Evolutionary conservation across 2,888 invertebrate genomes (phyloP).

Genomic region (Acrobasis consociella): DNA sequence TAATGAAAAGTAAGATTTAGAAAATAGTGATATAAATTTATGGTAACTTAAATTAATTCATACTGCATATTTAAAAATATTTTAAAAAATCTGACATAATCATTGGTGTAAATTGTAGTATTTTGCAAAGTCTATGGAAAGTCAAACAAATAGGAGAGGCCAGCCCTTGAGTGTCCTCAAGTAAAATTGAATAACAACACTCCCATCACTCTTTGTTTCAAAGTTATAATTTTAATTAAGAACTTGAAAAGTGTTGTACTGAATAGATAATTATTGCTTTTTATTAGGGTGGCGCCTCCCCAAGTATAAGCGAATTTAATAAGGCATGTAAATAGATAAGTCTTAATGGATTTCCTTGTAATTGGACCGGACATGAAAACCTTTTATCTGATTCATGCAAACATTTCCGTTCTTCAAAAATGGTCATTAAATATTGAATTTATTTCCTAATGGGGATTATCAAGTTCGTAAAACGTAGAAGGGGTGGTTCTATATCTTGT

Average conservation of each 20-base stretch:
- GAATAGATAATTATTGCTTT: slow-evolving; percentile 51
- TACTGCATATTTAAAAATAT: no score
- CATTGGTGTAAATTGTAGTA: not conserved
- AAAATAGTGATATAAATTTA: no score
- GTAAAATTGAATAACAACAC: slow-evolving; percentile 72
- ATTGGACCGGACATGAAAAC: slow-evolving; percentile 36
- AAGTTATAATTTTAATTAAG: slow-evolving; percentile 72
- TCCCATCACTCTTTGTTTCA: slow-evolving; percentile 55
- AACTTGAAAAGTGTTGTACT: slow-evolving; percentile 52
- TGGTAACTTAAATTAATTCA: no score
- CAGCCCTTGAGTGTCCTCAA: slow-evolving; percentile 49
- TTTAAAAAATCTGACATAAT: no score
- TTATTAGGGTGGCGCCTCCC: slow-evolving; percentile 34
- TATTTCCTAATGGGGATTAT: slow-evolving; percentile 55
- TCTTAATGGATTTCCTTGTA: slow-evolving; percentile 41
- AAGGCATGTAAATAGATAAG: slow-evolving; percentile 39
- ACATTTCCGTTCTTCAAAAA: slow-evolving; percentile 32
- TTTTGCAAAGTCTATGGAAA: slow-evolving; percentile 38
- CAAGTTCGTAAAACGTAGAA: slow-evolving; percentile 43
- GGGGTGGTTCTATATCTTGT: slow-evolving; percentile 66
- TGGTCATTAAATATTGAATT: slow-evolving; percentile 44
- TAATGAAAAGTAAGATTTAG: no score
- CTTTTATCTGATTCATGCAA: slow-evolving; percentile 35
- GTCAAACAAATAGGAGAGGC: slow-evolving; percentile 41
- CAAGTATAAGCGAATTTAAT: slow-evolving; percentile 34